Evolutionary conservation across 2,113 vertebrate species (phyloP), one percentile per base, ranked within the genome.

Genomic region (Calidris pygmaea): DNA sequence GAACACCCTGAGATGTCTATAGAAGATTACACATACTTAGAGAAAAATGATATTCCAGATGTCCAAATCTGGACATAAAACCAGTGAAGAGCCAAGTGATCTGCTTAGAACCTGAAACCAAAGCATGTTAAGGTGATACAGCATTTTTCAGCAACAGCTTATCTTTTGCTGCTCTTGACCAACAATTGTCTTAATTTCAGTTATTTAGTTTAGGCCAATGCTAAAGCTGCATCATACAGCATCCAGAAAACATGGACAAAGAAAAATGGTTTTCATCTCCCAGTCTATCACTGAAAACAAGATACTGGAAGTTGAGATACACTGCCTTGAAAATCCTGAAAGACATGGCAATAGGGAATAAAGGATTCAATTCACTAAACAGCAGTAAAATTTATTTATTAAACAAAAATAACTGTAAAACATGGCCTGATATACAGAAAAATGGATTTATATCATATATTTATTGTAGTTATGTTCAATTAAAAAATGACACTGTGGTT

Each of bases 351-450:
- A 55, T 9, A 37, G 7, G 20, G 5, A 65, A 12, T 10, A 63
- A 78, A 78, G 4, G 4, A 20, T 34, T 74, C 32, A 23, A 6
- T 39, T 82, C 41, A 34, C 27, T 53, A 35, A 87, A 74, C 0
- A 80, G 8, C 5, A 60, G n/a, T n/a, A 50, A 34, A 67, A 71
- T 32, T 6, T 73, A 72, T 39, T 62, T 60, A 68, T 45, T n/a
- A 92, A 81, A n/a, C 3, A 77, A 81, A 75, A 75, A 41, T 23
- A 50, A 35, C 12, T 79, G 22, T 23, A 85, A 87, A 78, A 3
- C 4, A 35, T 0, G 0, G 32, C 4, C n/a, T 56, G 26, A 66
- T 66, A 60, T 7, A n/a, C 2, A 66, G 20, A 53, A 74, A 87
- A 88, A 48, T 29, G 0, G 4, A 20, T 76, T 76, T 43, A 23